Conservation (phyloP, 2,113 vertebrate genomes). For the Rhipidura dahli region DNA sequence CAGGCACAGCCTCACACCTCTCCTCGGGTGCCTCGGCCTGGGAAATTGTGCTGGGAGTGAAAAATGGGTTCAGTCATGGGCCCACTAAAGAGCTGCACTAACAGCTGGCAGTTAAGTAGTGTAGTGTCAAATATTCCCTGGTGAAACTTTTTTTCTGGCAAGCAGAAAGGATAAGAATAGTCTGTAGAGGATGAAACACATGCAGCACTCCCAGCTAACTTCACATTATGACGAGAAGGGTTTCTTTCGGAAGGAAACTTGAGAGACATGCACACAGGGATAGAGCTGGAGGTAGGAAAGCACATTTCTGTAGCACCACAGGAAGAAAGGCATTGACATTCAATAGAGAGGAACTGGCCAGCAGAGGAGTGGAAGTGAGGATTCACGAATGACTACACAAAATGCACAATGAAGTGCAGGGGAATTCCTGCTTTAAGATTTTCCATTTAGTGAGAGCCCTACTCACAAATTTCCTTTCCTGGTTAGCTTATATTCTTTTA, state of each 20-base stretch:
- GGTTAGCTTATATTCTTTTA: background rate
- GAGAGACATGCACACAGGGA: background rate
- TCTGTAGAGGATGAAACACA: background rate
- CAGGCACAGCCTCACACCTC: background rate
- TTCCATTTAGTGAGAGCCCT: background rate
- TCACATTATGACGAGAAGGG: background rate
- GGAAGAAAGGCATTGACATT: background rate
- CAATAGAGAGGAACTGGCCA: background rate
- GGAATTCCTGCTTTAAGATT: background rate
- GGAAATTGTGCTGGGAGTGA: background rate
- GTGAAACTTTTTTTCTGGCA: background rate
- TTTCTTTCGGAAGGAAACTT: background rate
- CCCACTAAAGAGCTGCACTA: background rate
- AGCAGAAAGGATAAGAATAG: background rate
- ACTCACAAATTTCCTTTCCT: background rate
- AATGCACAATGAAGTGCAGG: accelerated
- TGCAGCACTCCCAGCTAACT: background rate
- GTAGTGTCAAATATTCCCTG: background rate
- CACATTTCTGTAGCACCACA: accelerated
- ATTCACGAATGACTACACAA: background rate
- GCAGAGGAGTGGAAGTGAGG: background rate
- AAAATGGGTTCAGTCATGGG: background rate
- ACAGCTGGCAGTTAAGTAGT: background rate
- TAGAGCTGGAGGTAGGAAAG: background rate
- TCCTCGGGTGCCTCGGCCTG: background rate